These are phyloP conservation scores for Arrhamphus sclerolepis DNA, from an alignment of 2,797 vertebrate species.

Conservation along the genomic window DNA sequence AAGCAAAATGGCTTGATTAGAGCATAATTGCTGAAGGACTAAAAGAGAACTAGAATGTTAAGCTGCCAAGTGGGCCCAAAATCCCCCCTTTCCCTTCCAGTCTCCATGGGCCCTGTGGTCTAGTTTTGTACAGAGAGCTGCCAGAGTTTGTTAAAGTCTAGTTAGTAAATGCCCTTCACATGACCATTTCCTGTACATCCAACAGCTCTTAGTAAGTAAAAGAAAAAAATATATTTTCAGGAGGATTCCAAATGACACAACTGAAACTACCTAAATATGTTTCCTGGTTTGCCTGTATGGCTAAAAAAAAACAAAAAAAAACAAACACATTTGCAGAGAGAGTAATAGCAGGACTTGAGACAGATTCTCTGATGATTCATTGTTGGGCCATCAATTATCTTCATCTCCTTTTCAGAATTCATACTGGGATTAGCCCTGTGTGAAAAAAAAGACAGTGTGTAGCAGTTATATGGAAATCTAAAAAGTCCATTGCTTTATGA, in stretches of 20 bases:
- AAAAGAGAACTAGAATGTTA: conserved; percentile 52
- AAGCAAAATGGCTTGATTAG: conserved; percentile 77
- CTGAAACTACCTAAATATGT: no score
- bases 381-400: no score
- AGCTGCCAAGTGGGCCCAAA: conserved; percentile 33
- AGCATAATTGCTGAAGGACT: conserved; percentile 76
- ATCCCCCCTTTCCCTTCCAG: not conserved
- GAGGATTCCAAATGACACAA: not conserved
- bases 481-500: not conserved
- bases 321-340: no score
- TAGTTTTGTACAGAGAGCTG: conserved; percentile 13
- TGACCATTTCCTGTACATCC: not conserved
- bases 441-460: no score
- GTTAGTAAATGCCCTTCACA: conserved; percentile 6
- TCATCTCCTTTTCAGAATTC: no score
- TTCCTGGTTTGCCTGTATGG: no score
- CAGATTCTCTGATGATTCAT: no score
- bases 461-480: no score
- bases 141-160: not conserved
- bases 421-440: no score
- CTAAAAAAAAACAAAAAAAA: no score
- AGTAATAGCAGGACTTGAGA: no score
- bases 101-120: conserved; percentile 4
- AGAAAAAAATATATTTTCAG: no score
- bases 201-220: not conserved